These are phyloP conservation scores for Bolinopsis microptera DNA, from an alignment of 37 sponge, comb jelly and placozoan species.

Conservation along the genomic window DNA sequence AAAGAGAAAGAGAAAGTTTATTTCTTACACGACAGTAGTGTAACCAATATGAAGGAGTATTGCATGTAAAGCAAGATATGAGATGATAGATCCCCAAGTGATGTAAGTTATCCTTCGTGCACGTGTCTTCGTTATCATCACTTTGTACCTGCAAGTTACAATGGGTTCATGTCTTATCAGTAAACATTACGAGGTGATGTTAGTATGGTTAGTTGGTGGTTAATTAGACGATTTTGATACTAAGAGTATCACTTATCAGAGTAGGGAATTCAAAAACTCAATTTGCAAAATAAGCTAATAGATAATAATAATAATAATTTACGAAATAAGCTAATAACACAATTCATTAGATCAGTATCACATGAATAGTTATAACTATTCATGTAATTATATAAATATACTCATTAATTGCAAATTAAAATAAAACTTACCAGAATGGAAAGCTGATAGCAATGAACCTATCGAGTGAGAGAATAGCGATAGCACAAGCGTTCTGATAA, in stretches of 20 bases:
- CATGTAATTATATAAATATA: not conserved
- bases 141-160: not conserved
- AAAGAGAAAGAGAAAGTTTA: no score
- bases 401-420: not conserved
- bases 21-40: not conserved
- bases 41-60: not conserved
- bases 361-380: not conserved
- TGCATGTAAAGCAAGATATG: not conserved
- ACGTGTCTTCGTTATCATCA: not conserved
- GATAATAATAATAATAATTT: no score
- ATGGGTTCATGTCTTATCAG: not conserved
- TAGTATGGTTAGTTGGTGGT: no score
- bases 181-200: not conserved
- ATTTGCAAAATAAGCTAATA: no score
- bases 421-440: not conserved
- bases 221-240: no score
- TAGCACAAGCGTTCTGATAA: conserved; percentile 19
- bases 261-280: no score
- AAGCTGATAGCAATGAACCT: not conserved
- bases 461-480: not conserved
- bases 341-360: no score
- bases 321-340: no score
- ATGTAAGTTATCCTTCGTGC: conserved; percentile 22
- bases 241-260: no score
- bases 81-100: not conserved